Percentiles rank a stretch among this genome's conserved stretches.
Evolutionary conservation across 2,113 vertebrate species (phyloP).

Genomic region (Protobothrops mucrosquamatus): DNA sequence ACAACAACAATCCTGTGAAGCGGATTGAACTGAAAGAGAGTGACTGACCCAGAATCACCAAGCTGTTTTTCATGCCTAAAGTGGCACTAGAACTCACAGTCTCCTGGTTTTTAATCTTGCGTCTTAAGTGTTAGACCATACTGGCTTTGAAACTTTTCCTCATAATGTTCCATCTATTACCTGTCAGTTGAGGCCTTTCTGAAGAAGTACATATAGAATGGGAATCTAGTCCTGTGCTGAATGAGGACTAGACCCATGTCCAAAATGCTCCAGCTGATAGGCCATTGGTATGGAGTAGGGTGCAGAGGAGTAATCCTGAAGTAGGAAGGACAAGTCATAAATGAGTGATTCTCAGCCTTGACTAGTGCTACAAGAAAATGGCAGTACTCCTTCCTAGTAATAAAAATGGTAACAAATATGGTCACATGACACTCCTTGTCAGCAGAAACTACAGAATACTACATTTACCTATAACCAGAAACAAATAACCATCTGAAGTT

Average conservation of each 20-base stretch:
- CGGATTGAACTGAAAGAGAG: background rate
- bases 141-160: background rate
- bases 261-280: background rate
- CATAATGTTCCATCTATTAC: background rate
- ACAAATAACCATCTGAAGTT: background rate
- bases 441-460: background rate
- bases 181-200: background rate
- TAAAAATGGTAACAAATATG: background rate
- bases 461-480: background rate
- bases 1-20: background rate
- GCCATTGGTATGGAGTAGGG: background rate
- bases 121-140: background rate
- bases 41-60: background rate
- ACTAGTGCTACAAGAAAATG: background rate
- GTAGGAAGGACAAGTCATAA: background rate
- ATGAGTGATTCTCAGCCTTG: background rate
- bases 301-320: background rate
- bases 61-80: background rate
- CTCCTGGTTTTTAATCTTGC: background rate
- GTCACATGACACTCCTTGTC: background rate
- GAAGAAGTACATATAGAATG: background rate
- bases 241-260: background rate
- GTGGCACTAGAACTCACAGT: background rate
- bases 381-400: background rate
- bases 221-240: background rate